These are phyloP conservation scores for Scaptodrosophila lebanonensis DNA, from an alignment of 1,140 invertebrate genomes.

Conservation along the genomic window DNA sequence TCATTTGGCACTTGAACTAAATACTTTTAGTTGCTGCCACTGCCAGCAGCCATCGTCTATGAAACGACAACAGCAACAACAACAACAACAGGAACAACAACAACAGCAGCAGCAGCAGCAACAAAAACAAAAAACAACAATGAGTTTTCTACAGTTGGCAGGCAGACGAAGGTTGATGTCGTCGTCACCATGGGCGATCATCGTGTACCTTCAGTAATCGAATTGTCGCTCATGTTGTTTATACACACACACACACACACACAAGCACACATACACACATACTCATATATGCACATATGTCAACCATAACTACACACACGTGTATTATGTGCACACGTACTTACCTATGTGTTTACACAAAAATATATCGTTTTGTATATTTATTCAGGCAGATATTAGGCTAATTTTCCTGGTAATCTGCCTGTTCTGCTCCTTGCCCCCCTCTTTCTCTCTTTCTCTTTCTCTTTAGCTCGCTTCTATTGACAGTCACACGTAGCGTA, in stretches of 20 bases:
- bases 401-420: constrained; percentile 26
- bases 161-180: constrained; percentile 34
- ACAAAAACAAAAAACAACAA: constrained; percentile 1
- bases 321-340: background rate
- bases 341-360: background rate
- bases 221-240: background rate
- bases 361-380: constrained; percentile 14
- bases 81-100: constrained; percentile 9
- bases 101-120: background rate
- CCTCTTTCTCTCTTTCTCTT: no score
- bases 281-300: background rate
- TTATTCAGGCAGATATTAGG: constrained; percentile 34
- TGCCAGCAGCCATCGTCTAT: constrained; percentile 11
- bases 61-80: constrained; percentile 23
- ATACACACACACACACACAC: constrained; percentile 1
- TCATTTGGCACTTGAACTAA: constrained; percentile 74
- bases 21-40: constrained; percentile 68
- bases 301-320: no score
- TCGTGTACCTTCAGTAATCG: no score
- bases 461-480: no score
- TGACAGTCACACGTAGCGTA: constrained; percentile 18
- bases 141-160: constrained; percentile 40
- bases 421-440: no score
- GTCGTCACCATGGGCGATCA: background rate
- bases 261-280: background rate